Evolutionary conservation across 2,113 vertebrate genomes (phyloP), one percentile per base, ranked within the genome.

Genomic region (Eptesicus fuscus): DNA sequence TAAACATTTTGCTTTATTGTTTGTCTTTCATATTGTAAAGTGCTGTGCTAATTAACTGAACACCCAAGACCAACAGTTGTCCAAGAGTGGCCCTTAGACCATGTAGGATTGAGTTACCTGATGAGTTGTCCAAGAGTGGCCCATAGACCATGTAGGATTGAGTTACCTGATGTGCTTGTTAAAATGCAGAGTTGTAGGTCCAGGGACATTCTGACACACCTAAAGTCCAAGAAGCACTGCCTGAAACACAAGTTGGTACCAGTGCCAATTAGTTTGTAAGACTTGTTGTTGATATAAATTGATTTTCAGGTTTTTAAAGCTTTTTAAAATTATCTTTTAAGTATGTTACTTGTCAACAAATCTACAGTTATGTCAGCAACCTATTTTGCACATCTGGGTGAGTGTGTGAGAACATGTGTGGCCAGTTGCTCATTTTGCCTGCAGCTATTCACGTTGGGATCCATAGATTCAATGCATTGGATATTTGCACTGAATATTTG

Each of bases 401-500:
- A 71, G 40, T 37, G 32, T 83, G 9, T 61, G 40, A 74, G 69
- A 56, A 37, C 49, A 70, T 1, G 2, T 47, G 28, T 77, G 56
- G 85, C 53, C 61, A 74, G 18, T 80, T 83, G 63, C 25, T 61
- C 1, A 4, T 83, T 93, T 92, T 71, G 9, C 17, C n/a, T 77
- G 42, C 22, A 69, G 42, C 70, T 93, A 23, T 95, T 91, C 90
- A 51, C 14, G 4, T 0, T 77, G 49, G 37, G 20, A 65, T 40
- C n/a, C 35, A 25, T 1, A 40, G 44, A 40, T 59, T 63, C 23
- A 77, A 4, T 32, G 53, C 23, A n/a, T 8, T 69, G 59, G 74
- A 14, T 85, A 70, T 88, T 96, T 91, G n/a, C 42, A 6, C 67
- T 95, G 37, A 51, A 5, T 85, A 22, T 94, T 88, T 94, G 51